These are phyloP conservation scores for Coregonus clupeaformis DNA, from an alignment of 2,113 vertebrate species.

Conservation along the genomic window DNA sequence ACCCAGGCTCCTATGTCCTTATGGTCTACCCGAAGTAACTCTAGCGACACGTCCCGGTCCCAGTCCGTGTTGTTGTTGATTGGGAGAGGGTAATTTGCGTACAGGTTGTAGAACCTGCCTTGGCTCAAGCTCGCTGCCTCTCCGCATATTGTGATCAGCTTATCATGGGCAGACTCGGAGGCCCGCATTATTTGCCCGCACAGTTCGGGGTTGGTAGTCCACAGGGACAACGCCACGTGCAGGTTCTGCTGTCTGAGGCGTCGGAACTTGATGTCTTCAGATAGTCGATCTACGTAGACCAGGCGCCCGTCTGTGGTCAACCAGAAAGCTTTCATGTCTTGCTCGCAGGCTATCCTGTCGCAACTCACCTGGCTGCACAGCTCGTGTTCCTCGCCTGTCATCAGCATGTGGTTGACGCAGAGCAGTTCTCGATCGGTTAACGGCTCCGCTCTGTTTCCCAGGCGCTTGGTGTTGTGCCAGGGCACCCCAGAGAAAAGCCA, in stretches of 20 bases:
- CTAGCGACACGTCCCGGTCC: background rate
- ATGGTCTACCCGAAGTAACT: background rate
- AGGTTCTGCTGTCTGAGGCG: background rate
- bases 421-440: background rate
- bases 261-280: background rate
- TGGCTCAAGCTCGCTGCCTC: background rate
- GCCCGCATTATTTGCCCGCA: background rate
- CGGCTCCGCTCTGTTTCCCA: background rate
- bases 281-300: background rate
- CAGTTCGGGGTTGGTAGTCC: constrained; percentile 1
- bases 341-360: background rate
- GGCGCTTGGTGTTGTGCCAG: background rate
- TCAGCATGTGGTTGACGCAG: background rate
- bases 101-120: background rate
- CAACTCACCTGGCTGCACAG: background rate
- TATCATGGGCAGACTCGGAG: background rate
- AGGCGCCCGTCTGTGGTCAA: background rate
- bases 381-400: background rate
- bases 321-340: background rate
- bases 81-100: background rate
- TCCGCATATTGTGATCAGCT: background rate
- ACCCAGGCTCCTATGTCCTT: too few relatives aligned
- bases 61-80: background rate
- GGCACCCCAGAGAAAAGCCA: background rate
- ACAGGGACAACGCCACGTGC: background rate